A percentile compares a stretch with the other conserved stretches of the same genome.
These are phyloP conservation scores for Cyprinodon diabolis DNA, from an alignment of 2,797 vertebrate species.

Conservation along the genomic window DNA sequence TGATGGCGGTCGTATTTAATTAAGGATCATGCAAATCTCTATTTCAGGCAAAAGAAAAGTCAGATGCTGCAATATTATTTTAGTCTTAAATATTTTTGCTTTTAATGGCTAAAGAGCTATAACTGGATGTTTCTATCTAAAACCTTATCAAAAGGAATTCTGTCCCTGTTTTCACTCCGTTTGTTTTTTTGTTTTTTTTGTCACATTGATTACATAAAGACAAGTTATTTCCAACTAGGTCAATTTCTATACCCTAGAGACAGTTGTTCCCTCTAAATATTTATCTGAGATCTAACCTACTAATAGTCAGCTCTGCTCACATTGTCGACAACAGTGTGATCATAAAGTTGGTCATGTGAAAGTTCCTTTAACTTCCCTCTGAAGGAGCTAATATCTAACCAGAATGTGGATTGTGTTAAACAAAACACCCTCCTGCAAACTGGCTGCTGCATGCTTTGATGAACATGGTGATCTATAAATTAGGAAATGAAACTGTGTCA, in stretches of 20 bases:
- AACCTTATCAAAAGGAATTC: no score
- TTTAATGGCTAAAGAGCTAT: no score
- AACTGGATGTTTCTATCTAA: no score
- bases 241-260: background rate
- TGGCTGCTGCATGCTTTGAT: background rate
- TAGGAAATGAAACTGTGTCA: conserved; percentile 1
- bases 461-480: background rate
- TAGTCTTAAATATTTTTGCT: no score
- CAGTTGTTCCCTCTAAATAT: background rate
- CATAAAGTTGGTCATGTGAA: background rate
- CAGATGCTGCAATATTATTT: no score
- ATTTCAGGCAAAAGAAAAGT: no score
- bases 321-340: background rate
- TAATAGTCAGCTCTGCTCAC: background rate
- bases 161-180: no score
- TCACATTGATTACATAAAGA: no score
- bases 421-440: background rate
- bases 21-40: no score
- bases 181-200: no score
- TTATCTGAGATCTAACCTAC: background rate
- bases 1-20: no score
- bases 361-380: background rate
- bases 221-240: background rate
- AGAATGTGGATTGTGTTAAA: background rate
- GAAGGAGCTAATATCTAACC: background rate